These are phyloP conservation scores for Magallana ariakensis DNA, from an alignment of 1,140 invertebrate genomes.

Conservation along the genomic window DNA sequence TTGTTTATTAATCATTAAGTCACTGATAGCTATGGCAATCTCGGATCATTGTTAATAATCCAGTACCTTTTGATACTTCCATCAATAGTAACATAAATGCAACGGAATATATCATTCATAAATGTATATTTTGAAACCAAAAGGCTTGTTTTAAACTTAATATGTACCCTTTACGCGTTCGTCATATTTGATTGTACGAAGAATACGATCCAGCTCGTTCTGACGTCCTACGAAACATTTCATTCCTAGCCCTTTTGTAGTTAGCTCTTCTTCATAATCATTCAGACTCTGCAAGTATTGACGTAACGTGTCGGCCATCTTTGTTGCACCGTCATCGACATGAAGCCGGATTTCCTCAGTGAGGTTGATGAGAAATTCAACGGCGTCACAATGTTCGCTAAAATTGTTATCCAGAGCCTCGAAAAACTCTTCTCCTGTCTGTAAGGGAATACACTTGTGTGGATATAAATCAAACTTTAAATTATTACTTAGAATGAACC, in stretches of 20 bases:
- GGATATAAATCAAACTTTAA: too few relatives aligned
- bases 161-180: neutral
- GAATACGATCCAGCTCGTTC: neutral
- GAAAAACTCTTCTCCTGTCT: constrained; percentile 17
- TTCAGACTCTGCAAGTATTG: neutral
- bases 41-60: too few relatives aligned
- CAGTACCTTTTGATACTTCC: too few relatives aligned
- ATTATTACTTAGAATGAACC: too few relatives aligned
- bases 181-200: neutral
- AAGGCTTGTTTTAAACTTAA: too few relatives aligned
- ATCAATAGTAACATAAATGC: too few relatives aligned
- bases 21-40: too few relatives aligned
- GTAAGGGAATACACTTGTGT: too few relatives aligned
- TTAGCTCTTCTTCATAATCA: neutral
- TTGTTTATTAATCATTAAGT: too few relatives aligned
- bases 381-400: neutral
- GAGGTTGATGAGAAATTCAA: constrained; percentile 4
- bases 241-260: neutral
- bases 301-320: neutral
- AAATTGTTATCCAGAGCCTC: neutral
- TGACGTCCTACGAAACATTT: constrained; percentile 5
- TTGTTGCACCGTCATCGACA: constrained; percentile 7
- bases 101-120: too few relatives aligned
- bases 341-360: neutral
- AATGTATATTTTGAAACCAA: too few relatives aligned